Base-by-base conservation (phyloP, 2,888 invertebrate genomes). In the Limnephilus marmoratus region DNA sequence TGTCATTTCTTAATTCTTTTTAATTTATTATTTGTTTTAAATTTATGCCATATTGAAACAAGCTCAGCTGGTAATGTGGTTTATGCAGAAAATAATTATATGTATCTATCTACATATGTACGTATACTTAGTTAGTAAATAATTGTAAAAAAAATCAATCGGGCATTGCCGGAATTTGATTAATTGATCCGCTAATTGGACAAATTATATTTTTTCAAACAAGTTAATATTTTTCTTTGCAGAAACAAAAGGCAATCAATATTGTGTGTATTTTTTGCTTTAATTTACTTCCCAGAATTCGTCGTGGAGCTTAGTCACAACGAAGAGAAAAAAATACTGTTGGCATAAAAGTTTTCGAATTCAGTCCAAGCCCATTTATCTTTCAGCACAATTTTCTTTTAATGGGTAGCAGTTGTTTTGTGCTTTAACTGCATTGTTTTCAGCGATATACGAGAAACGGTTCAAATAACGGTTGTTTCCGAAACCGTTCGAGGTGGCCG, bases 341-440 rank as follows among this genome's bases (percentile, higher is more conserved):
- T 34, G 18, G 24, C 9, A 89, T 89, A 24, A 90, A 90, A 90
- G 29, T 90, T 89, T 89, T 68, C 31, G 68, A 87, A 37, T 82
- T 88, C 53, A 81, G 82, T 81, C 49, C 82, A 49, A 37, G 53
- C 89, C 82, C 41, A 85, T 91, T 89, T 91, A 91, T 91, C 80
- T 89, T 89, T 45, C 81, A 68, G 68, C 80, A 90, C 89, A 91
- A 89, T 91, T 91, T 91, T 91, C 89, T 53, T 89, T 90, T 91
- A 91, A 91, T 91, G 91, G 91, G 82, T 81, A n/a, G 68, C 83
- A 82, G 89, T 91, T 89, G 91, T 91, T 91, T 91, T 91, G 91
- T 83, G 68, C 83, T 83, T 34, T 91, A 89, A 41, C 88, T 91
- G 91, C 91, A 91, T 91, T 91, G 88, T 90, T 89, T 49, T 91